A percentile compares a stretch with the other conserved stretches of the same genome.
Evolutionary conservation across 2,888 invertebrate genomes (phyloP).

Genomic region (Clunio marinus): DNA sequence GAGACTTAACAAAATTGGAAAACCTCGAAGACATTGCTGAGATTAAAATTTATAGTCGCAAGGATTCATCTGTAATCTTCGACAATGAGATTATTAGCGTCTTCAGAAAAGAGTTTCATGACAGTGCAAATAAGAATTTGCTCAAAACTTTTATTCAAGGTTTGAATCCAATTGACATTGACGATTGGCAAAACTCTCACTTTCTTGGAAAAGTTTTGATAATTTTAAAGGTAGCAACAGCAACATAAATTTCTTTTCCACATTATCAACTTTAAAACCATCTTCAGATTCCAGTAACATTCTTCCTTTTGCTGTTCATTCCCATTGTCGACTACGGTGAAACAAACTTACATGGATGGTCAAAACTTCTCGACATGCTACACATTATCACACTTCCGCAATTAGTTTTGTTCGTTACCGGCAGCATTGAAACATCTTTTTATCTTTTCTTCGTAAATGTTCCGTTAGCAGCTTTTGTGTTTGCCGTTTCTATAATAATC

Average conservation of each 20-base stretch:
- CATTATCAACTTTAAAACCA: not conserved
- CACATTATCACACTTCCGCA: constrained; percentile 54
- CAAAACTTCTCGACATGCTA: constrained; percentile 54
- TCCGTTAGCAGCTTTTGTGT: constrained; percentile 38
- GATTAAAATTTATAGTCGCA: constrained; percentile 19
- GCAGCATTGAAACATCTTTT: not conserved
- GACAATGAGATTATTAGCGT: constrained; percentile 1
- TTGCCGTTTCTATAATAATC: constrained; percentile 20
- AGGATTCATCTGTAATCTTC: constrained; percentile 6
- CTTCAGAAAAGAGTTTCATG: not conserved
- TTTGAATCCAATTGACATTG: constrained; percentile 40
- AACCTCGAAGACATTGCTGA: not conserved
- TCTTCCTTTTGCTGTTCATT: constrained; percentile 55
- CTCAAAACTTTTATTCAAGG: constrained; percentile 39
- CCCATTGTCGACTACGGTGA: constrained; percentile 56
- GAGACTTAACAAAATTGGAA: not conserved
- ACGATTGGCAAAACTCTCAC: constrained; percentile 38
- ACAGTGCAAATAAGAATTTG: constrained; percentile 34
- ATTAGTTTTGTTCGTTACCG: not conserved
- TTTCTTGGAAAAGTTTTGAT: constrained; percentile 29
- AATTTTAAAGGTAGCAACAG: constrained; percentile 38
- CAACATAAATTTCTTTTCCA: not conserved
- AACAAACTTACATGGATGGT: constrained; percentile 57
- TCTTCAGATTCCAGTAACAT: constrained; percentile 53
- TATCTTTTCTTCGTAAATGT: not conserved